phyloP scores from a whole-genome alignment of 2,888 invertebrate species.

The Scaptomyza polygonia region DNA sequence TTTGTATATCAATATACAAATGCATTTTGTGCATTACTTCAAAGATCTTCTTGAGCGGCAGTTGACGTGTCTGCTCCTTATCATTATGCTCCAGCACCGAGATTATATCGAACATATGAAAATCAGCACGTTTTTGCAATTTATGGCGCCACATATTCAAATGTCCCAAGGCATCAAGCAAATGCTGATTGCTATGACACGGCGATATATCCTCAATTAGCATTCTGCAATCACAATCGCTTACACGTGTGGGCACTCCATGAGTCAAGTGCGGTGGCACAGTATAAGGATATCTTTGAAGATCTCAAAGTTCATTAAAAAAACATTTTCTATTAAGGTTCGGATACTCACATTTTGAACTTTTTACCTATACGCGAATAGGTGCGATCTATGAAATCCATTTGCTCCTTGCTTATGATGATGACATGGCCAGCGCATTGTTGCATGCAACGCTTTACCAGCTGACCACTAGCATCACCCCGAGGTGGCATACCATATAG shows the following conservation, averaged over 20 bases:
- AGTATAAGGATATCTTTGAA: slow-evolving; percentile 53
- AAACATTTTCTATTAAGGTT: not conserved
- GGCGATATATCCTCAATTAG: slow-evolving; percentile 64
- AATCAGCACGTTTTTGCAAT: slow-evolving; percentile 59
- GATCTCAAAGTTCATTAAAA: not conserved
- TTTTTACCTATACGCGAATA: slow-evolving; percentile 64
- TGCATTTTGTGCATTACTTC: slow-evolving; percentile 54
- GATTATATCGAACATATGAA: slow-evolving; percentile 66
- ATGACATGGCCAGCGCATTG: slow-evolving; percentile 59
- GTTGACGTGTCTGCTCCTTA: slow-evolving; percentile 45
- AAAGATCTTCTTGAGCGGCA: slow-evolving; percentile 55
- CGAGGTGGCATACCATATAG: slow-evolving; percentile 56
- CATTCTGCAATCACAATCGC: slow-evolving; percentile 58
- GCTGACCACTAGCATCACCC: slow-evolving; percentile 61
- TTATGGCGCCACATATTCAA: slow-evolving; percentile 66
- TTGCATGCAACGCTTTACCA: slow-evolving; percentile 64
- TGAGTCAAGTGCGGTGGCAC: slow-evolving; percentile 47
- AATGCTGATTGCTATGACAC: slow-evolving; percentile 40
- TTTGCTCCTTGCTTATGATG: slow-evolving; percentile 72
- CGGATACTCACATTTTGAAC: slow-evolving; percentile 49
- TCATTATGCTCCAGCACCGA: slow-evolving; percentile 60
- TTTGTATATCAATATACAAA: slow-evolving; percentile 56
- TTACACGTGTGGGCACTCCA: slow-evolving; percentile 42
- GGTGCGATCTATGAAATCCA: slow-evolving; percentile 68
- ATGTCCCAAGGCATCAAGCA: slow-evolving; percentile 61